Base-by-base conservation (phyloP, 2,113 vertebrate genomes). In the Amblyornis subalaris region DNA sequence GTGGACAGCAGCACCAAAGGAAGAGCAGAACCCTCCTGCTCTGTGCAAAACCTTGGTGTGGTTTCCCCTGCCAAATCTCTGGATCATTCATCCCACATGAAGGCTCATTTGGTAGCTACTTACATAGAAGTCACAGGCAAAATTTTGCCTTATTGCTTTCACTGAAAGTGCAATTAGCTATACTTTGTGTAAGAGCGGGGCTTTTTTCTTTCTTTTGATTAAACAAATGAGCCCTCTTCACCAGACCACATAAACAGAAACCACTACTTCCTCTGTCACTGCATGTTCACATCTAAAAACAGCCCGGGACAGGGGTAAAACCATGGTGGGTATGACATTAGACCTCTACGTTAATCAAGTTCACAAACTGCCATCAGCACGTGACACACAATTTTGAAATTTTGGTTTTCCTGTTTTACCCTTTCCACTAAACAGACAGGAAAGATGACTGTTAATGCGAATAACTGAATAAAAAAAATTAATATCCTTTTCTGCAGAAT, bases 361-460 rank as follows among this genome's bases (percentile, higher is more conserved):
- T 85, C 64, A 64, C 25, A 71, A 92, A 94, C 73, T 81, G 80
- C 44, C 79, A 76, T 10, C 55, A 90, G 25, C 40, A n/a, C 6
- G 44, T 33, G n/a, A 87, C 7, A 36, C 4, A 33, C 10, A 78
- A 78, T 87, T 81, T 66, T 86, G 72, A 73, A 86, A 90, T 92
- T 48, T 50, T 48, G 45, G 74, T 53, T 89, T 94, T 94, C 91
- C 86, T 93, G 60, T 86, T 94, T 81, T n/a, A 85, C 23, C 31
- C 89, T n/a, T 81, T 48, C 65, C 83, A 86, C 18, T n/a, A 53
- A 86, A 53, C n/a, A 72, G 69, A 45, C 0, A 12, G 61, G 48
- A 84, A 87, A 86, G 51, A 78, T n/a, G 16, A n/a, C 69, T 64
- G 66, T 74, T 84, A 76, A 74, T 26, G 29, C 51, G 51, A 93